These are phyloP conservation scores for Melanaphis sacchari DNA, from an alignment of 1,140 invertebrate species.

Conservation along the genomic window DNA sequence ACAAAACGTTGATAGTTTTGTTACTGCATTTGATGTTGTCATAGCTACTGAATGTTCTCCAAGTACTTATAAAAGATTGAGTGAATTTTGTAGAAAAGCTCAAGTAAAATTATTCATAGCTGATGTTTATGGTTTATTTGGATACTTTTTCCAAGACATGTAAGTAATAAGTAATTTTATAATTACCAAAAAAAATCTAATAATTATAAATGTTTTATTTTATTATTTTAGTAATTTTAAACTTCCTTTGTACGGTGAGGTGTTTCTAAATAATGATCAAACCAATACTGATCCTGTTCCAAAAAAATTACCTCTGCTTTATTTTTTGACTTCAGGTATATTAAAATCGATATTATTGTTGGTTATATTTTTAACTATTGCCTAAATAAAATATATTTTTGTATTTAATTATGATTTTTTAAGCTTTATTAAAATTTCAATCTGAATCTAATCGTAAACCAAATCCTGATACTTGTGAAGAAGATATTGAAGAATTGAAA, in stretches of 20 bases:
- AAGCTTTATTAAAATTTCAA: slow-evolving; percentile 78
- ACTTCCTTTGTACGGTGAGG: neutral
- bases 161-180: slow-evolving; percentile 88
- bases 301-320: neutral
- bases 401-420: slow-evolving; percentile 46
- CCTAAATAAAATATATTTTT: slow-evolving; percentile 1
- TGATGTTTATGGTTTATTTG: slow-evolving; percentile 93
- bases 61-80: slow-evolving; percentile 76
- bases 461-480: slow-evolving; percentile 68
- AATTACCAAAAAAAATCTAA: slow-evolving; percentile 70
- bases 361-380: slow-evolving; percentile 49
- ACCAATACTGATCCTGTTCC: neutral
- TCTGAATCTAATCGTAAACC: slow-evolving; percentile 75
- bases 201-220: slow-evolving; percentile 35
- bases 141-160: slow-evolving; percentile 88
- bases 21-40: slow-evolving; percentile 80
- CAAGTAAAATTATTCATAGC: slow-evolving; percentile 87
- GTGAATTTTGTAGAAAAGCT: slow-evolving; percentile 79
- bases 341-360: slow-evolving; percentile 59
- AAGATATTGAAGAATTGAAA: slow-evolving; percentile 71
- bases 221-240: slow-evolving; percentile 14
- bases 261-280: slow-evolving; percentile 21
- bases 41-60: slow-evolving; percentile 79
- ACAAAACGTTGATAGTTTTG: slow-evolving; percentile 69
- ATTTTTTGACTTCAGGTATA: slow-evolving; percentile 39